Evolutionary conservation across 1,140 invertebrate species (phyloP), one percentile per base, ranked within the genome.

Genomic region (Leptinotarsa undecemlineata): DNA sequence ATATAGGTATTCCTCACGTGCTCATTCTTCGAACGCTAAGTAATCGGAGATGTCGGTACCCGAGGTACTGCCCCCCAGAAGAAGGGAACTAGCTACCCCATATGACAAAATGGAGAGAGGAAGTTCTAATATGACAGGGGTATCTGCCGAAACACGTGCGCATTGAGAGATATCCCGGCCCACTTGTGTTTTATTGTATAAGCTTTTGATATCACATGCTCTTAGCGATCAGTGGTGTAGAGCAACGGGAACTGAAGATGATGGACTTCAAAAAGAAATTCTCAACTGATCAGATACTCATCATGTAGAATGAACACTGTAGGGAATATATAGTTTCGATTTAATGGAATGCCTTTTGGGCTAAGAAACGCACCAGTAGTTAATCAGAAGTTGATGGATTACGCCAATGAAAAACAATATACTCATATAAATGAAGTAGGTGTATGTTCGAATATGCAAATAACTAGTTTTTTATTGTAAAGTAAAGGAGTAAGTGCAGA

Each of bases 111-210:
- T 75, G 76, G 72, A 74, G 74, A 71, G 74, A 78, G 75, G 77
- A 76, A 72, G 74, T 78, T 71, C 74, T 78, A 73, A 74, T 71
- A 72, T 78, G 72, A 76, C 77, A 78, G 77, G 77, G 77, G 77
- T 78, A 73, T 68, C 69, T 78, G 64, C 67, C 66, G 73, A 72
- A 78, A 78, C 77, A 78, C 77, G 77, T 78, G 77, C 77, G 74
- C 72, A 75, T 33, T 20, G 71, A 77, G 23, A 62, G 14, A 72
- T 72, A 71, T 76, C 69, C 64, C 72, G 68, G 63, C 77, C 75
- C 77, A 78, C 77, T 78, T 78, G 77, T 76, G 61, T 74, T 76
- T 74, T 75, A 77, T 77, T 77, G 68, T 70, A 20, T 48, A 26
- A 17, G 68, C 15, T 70, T 60, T 70, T 70, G 68, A 70, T 70